phyloP scores from a whole-genome alignment of 2,113 vertebrate species.

The Dicerorhinus sumatrensis region DNA sequence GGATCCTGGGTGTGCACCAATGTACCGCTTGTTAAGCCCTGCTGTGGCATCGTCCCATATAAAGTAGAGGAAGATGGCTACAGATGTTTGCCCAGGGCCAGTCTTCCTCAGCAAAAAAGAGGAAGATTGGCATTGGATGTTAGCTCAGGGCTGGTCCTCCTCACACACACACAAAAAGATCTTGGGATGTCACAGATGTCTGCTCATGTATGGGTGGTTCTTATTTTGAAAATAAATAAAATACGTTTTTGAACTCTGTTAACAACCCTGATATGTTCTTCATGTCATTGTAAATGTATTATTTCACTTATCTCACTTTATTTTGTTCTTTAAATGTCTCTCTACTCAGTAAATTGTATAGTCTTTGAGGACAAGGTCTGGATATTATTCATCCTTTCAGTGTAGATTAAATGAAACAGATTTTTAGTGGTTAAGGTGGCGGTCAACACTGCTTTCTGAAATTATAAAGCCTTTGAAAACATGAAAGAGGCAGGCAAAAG shows the following conservation, averaged over 20 bases:
- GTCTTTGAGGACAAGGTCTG: not conserved
- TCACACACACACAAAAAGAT: not conserved
- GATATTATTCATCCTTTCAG: not conserved
- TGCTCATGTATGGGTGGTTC: not conserved
- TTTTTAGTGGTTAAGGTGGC: not conserved
- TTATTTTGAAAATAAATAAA: constrained; percentile 39
- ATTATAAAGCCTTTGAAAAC: not conserved
- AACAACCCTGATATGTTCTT: not conserved
- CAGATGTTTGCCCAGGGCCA: no score
- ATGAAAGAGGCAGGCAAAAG: not conserved
- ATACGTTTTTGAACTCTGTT: not conserved
- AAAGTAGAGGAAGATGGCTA: no score
- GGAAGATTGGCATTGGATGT: no score
- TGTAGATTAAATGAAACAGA: not conserved
- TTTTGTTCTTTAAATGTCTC: not conserved
- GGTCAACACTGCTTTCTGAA: not conserved
- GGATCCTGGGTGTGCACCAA: no score
- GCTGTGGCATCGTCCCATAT: no score
- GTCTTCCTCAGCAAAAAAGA: no score
- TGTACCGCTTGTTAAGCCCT: no score
- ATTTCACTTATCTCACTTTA: not conserved
- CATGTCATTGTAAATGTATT: not conserved
- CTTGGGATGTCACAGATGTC: not conserved
- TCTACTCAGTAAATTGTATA: not conserved
- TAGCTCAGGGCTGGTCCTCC: no score